A percentile compares a stretch with the other conserved stretches of the same genome.
Conservation (phyloP, 2,888 invertebrate genomes). For the Panzeria rudis region DNA sequence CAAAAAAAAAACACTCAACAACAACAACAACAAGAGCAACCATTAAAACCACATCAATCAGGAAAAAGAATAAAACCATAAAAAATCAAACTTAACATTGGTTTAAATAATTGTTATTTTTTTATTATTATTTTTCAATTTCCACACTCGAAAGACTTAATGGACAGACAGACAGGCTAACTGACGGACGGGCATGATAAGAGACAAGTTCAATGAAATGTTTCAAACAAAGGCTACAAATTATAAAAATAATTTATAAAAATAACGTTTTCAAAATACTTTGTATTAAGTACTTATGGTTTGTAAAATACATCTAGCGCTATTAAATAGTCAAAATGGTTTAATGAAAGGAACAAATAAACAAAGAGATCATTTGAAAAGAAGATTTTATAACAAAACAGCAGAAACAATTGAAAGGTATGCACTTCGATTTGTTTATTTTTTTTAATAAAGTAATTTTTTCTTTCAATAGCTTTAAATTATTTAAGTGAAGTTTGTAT, state of each 20-base stretch:
- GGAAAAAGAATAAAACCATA: conserved; percentile 59
- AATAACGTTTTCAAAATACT: background rate
- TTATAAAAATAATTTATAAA: background rate
- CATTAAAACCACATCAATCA: conserved; percentile 69
- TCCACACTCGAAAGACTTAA: conserved; percentile 30
- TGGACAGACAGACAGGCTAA: background rate
- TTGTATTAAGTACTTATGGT: conserved; percentile 6
- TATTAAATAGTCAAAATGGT: conserved; percentile 6
- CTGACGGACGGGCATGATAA: background rate
- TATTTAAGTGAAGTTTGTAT: background rate
- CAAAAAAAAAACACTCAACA: conserved; percentile 33
- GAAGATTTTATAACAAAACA: background rate
- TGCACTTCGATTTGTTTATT: background rate
- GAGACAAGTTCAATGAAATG: conserved; percentile 48
- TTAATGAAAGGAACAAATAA: conserved; percentile 10
- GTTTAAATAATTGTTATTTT: conserved; percentile 25
- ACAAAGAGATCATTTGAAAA: conserved; percentile 1
- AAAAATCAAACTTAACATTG: conserved; percentile 57
- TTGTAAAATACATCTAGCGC: background rate
- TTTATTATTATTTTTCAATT: conserved; percentile 34
- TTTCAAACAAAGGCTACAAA: conserved; percentile 40
- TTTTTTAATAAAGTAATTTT: background rate
- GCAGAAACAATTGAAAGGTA: background rate
- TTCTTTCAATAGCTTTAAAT: background rate
- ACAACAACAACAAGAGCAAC: background rate